Conservation (phyloP, 2,888 invertebrate genomes). For the Eremobia ochroleuca region DNA sequence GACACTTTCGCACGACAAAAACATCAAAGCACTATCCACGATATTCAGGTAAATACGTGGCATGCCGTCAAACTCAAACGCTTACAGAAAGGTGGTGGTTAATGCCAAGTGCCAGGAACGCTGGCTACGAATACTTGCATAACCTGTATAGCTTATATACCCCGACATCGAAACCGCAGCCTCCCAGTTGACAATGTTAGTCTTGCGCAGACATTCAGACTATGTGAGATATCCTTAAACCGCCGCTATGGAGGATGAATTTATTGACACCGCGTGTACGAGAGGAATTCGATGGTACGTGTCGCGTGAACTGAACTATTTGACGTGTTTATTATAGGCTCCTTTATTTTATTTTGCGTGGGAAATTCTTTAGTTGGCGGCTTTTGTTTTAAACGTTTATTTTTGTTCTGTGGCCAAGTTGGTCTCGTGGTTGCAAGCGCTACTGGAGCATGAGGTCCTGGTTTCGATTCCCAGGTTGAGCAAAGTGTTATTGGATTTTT, state of each 20-base stretch:
- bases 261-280: slow-evolving; percentile 79
- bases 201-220: slow-evolving; percentile 80
- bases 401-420: background rate
- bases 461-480: background rate
- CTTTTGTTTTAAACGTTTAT: background rate
- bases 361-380: background rate
- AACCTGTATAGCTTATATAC: slow-evolving; percentile 73
- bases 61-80: slow-evolving; percentile 42
- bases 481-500: background rate
- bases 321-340: slow-evolving; percentile 28
- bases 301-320: slow-evolving; percentile 57
- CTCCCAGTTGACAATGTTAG: slow-evolving; percentile 79
- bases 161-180: slow-evolving; percentile 74
- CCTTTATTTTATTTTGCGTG: slow-evolving; percentile 8
- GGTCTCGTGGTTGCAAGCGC: too few relatives aligned
- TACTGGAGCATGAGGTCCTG: too few relatives aligned
- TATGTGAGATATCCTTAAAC: slow-evolving; percentile 82
- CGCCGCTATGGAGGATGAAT: slow-evolving; percentile 79
- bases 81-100: slow-evolving; percentile 62
- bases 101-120: slow-evolving; percentile 67
- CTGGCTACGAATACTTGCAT: slow-evolving; percentile 79
- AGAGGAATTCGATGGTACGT: slow-evolving; percentile 67
- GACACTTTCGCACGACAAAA: background rate
- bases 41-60: slow-evolving; percentile 35
- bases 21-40: slow-evolving; percentile 24